Evolutionary conservation across 2,113 vertebrate species (phyloP).

Genomic region (Anguilla japonica): DNA sequence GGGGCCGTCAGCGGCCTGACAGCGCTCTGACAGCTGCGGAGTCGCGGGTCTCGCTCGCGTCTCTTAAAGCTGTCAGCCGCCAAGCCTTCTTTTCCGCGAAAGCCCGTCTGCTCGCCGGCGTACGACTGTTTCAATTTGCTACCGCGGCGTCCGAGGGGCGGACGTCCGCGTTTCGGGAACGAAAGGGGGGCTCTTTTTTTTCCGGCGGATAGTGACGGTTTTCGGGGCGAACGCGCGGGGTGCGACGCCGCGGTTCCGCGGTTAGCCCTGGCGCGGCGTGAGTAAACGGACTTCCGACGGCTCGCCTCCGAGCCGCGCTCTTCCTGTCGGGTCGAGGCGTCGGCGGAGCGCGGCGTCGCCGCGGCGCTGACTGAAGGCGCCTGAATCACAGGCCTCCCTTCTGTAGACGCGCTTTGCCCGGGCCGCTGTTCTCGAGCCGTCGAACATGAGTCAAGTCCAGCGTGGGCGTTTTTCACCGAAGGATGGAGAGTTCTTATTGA

Average conservation of each 20-base stretch:
- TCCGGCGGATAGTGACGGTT: not conserved
- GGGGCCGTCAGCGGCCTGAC: conserved; percentile 14
- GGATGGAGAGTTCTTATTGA: not conserved
- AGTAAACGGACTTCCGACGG: not conserved
- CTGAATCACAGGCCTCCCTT: not conserved
- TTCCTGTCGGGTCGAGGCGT: not conserved
- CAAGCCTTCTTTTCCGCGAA: not conserved
- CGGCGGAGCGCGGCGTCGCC: not conserved
- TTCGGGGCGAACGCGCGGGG: not conserved
- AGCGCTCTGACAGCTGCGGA: conserved; percentile 25
- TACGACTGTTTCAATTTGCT: conserved; percentile 23
- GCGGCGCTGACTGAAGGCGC: not conserved
- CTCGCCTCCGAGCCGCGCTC: not conserved
- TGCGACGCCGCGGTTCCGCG: not conserved
- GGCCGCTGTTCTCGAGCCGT: not conserved
- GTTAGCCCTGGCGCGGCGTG: not conserved
- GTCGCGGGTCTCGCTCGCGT: not conserved
- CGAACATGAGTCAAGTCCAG: not conserved
- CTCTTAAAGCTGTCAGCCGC: conserved; percentile 27
- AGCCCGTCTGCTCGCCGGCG: not conserved
- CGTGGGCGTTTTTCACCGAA: not conserved
- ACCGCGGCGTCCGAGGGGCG: not conserved
- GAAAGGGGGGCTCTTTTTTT: not conserved
- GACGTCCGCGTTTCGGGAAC: not conserved
- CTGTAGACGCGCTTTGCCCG: not conserved